A percentile compares a stretch with the other conserved stretches of the same genome.
phyloP scores from a whole-genome alignment of 2,113 vertebrate genomes.

The Ursus arctos region DNA sequence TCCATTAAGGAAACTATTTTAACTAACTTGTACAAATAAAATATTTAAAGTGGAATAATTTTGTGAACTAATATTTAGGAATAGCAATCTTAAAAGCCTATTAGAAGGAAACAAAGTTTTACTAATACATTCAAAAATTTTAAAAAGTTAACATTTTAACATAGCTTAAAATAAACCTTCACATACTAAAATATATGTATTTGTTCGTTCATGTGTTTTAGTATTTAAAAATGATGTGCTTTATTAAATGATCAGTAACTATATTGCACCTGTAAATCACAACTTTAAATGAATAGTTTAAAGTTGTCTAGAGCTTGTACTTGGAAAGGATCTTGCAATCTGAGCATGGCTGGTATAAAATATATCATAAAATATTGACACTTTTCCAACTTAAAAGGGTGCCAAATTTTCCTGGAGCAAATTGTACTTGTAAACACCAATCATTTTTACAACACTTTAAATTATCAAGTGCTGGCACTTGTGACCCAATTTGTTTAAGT shows the following conservation, averaged over 20 bases:
- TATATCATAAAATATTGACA: conserved; percentile 64
- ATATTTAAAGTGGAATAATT: not conserved
- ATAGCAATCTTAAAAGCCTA: not conserved
- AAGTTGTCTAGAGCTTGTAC: not conserved
- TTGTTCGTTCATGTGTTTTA: not conserved
- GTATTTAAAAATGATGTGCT: not conserved
- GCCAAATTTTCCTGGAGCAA: conserved; percentile 71
- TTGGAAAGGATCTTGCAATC: conserved; percentile 35
- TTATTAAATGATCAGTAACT: not conserved
- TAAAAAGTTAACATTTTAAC: not conserved
- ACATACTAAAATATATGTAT: not conserved
- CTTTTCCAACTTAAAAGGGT: conserved; percentile 63
- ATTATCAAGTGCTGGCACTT: conserved; percentile 51
- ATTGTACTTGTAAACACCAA: conserved; percentile 75
- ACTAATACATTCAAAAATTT: not conserved
- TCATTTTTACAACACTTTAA: conserved; percentile 75
- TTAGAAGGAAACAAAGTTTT: not conserved
- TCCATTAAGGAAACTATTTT: not conserved
- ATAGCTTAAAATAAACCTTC: not conserved
- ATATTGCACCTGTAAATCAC: not conserved
- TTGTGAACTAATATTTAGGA: not conserved
- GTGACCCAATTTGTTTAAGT: conserved; percentile 66
- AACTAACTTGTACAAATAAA: not conserved
- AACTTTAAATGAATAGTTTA: conserved; percentile 42
- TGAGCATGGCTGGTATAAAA: not conserved